These are phyloP conservation scores for Synergus laeviventris DNA, from an alignment of 2,888 invertebrate species.

Conservation along the genomic window DNA sequence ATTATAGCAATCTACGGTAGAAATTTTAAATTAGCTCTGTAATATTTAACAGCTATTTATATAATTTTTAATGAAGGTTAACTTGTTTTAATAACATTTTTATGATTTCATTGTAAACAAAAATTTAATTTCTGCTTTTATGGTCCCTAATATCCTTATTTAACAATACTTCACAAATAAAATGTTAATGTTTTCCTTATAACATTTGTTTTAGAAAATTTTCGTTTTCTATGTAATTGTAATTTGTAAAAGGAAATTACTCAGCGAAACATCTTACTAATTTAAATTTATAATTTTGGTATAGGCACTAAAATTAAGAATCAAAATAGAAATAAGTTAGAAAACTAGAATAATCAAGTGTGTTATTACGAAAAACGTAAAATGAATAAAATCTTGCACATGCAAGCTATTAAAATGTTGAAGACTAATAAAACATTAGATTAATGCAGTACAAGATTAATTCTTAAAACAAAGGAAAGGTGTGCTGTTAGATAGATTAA, in stretches of 20 bases:
- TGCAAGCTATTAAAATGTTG: no score
- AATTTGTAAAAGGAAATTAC: constrained; percentile 25
- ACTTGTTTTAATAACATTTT: background rate
- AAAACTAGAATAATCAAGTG: background rate
- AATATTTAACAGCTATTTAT: background rate
- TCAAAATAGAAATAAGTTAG: background rate
- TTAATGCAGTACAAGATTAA: no score
- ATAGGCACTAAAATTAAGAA: background rate
- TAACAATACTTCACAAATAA: background rate
- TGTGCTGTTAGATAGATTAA: no score
- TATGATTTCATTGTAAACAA: background rate
- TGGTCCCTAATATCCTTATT: background rate
- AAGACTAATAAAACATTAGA: background rate
- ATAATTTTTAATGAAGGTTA: background rate
- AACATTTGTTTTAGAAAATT: background rate
- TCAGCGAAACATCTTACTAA: constrained; percentile 4
- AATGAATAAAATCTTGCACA: background rate
- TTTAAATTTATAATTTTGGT: constrained; percentile 10
- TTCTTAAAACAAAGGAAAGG: no score
- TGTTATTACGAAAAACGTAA: background rate
- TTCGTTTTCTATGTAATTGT: background rate
- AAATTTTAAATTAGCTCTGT: background rate
- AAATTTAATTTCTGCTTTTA: background rate
- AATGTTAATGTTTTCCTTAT: background rate
- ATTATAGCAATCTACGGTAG: background rate